These are phyloP conservation scores for Caenorhabditis brenneri DNA, from an alignment of 1,140 invertebrate species.

Conservation along the genomic window DNA sequence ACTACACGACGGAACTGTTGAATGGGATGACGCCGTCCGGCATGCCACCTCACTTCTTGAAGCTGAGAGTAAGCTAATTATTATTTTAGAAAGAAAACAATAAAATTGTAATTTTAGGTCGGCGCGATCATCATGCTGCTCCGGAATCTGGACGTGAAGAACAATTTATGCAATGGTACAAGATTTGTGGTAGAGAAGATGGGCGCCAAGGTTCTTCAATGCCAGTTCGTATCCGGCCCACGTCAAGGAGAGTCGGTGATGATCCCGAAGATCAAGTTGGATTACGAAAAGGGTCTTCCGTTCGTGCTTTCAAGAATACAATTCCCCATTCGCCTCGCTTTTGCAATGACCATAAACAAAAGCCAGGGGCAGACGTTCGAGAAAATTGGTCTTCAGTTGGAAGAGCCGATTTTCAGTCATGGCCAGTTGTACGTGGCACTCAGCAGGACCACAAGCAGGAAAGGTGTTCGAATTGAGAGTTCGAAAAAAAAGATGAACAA, in stretches of 20 bases:
- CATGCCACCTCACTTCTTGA: slow-evolving; percentile 7
- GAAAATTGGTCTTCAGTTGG: slow-evolving; percentile 68
- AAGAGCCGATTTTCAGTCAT: slow-evolving; percentile 67
- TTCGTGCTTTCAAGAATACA: slow-evolving; percentile 62
- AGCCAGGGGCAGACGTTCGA: slow-evolving; percentile 72
- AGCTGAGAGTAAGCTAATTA: too few species aligned
- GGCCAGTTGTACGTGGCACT: slow-evolving; percentile 72
- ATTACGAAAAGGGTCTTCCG: too few species aligned
- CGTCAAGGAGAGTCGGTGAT: too few species aligned
- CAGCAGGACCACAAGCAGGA: background rate
- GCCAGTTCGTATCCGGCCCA: too few species aligned
- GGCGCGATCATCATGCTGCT: slow-evolving; percentile 48
- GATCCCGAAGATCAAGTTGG: too few species aligned
- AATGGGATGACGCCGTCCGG: slow-evolving; percentile 43
- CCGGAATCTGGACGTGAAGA: slow-evolving; percentile 46
- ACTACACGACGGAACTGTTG: background rate
- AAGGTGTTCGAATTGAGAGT: slow-evolving; percentile 22
- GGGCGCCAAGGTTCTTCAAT: too few species aligned
- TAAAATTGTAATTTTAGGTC: too few species aligned
- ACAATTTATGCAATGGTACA: slow-evolving; percentile 49
- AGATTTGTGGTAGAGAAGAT: too few species aligned
- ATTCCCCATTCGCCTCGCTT: slow-evolving; percentile 73
- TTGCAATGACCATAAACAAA: slow-evolving; percentile 75
- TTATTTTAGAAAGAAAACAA: too few species aligned
- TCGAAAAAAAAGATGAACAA: too few species aligned